A percentile compares a stretch with the other conserved stretches of the same genome.
Evolutionary conservation across 2,113 vertebrate genomes (phyloP).

Genomic region (Oncorhynchus tshawytscha): DNA sequence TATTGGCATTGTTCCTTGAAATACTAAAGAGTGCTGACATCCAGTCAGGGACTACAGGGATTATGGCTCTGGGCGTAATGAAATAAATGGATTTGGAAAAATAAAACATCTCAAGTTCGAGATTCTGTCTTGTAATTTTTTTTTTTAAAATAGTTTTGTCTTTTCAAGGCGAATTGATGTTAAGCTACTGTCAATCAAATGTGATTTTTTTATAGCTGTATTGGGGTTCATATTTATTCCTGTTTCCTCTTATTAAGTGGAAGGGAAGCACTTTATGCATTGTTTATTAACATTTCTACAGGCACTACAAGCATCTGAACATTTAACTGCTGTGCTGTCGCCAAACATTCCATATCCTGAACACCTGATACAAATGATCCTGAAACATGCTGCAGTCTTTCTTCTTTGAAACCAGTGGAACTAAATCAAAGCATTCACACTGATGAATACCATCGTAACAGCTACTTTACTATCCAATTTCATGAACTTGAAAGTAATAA

Average conservation of each 20-base stretch:
- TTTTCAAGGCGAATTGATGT: neutral
- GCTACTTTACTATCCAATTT: neutral
- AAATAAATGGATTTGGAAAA: neutral
- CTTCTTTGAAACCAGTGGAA: neutral
- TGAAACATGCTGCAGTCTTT: neutral
- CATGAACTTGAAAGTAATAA: conserved; percentile 9
- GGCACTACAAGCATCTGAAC: too few relatives aligned
- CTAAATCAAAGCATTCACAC: neutral
- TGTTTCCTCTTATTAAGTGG: neutral
- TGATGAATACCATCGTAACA: neutral
- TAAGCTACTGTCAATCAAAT: neutral
- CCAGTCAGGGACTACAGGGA: neutral
- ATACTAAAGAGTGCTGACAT: too few relatives aligned
- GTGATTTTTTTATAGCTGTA: neutral
- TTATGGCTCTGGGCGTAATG: neutral
- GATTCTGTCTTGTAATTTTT: neutral
- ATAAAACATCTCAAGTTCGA: neutral
- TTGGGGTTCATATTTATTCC: neutral
- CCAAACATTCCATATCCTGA: neutral
- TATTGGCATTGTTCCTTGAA: neutral
- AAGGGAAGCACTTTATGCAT: neutral
- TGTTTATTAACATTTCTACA: too few relatives aligned
- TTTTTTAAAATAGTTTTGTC: neutral
- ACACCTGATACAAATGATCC: neutral
- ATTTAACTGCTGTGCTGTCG: too few relatives aligned